Percentiles rank a stretch among this genome's conserved stretches.
Evolutionary conservation across 2,113 vertebrate species (phyloP).

Genomic region (Spea bombifrons): DNA sequence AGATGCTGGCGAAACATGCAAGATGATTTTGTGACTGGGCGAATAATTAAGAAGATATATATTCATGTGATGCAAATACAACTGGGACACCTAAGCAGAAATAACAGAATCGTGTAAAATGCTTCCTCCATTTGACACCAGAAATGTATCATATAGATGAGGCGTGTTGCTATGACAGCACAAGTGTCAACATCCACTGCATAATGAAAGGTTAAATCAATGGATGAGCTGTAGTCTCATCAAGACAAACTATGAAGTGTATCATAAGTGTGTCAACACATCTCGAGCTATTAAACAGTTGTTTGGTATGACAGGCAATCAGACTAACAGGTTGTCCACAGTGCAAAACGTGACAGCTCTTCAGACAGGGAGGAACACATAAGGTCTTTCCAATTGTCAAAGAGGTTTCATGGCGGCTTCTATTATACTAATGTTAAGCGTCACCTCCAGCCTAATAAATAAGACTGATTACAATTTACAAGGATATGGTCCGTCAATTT

Average conservation of each 20-base stretch:
- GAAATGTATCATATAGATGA: slow-evolving; percentile 26
- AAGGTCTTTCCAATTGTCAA: slow-evolving; percentile 12
- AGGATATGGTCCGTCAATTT: background rate
- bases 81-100: slow-evolving; percentile 2
- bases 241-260: slow-evolving; percentile 38
- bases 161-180: slow-evolving; percentile 39
- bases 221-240: slow-evolving; percentile 28
- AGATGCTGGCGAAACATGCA: slow-evolving; percentile 8
- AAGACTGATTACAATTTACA: background rate
- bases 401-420: slow-evolving; percentile 4
- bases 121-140: background rate
- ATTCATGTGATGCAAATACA: background rate
- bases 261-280: slow-evolving; percentile 35
- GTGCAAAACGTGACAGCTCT: slow-evolving; percentile 15
- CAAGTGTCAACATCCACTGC: slow-evolving; percentile 39
- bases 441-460: slow-evolving; percentile 1
- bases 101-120: background rate
- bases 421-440: slow-evolving; percentile 1
- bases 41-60: slow-evolving; percentile 16
- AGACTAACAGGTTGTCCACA: slow-evolving; percentile 7
- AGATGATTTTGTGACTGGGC: background rate
- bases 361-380: background rate
- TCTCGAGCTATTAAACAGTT: slow-evolving; percentile 33
- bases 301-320: slow-evolving; percentile 32
- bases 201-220: slow-evolving; percentile 45